Base-by-base conservation (phyloP, 2,113 vertebrate genomes). In the Catagonus wagneri region DNA sequence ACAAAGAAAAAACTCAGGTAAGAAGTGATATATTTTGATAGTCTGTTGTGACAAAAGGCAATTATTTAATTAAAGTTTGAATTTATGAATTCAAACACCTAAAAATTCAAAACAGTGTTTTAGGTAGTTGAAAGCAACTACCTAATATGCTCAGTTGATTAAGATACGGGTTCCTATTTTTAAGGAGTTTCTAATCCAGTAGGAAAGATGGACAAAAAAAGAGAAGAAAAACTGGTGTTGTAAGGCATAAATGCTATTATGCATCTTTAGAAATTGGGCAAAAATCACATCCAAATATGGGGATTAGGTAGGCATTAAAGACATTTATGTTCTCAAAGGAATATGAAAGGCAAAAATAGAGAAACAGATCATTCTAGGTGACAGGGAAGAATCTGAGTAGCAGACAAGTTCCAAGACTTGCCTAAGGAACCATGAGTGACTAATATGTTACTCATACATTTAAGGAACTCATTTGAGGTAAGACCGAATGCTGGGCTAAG, bases 1-100 rank as follows among this genome's bases (percentile, higher is more conserved):
- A 99, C 99, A 98, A 99, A 99, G 98, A 99, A 99, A 98, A 99
- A 99, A 98, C 99, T 99, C 98, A 98, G 99, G 99, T 99, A 95
- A 88, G 86, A 61, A 88, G 14, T 74, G 25, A 12, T 50, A 44
- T 8, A 1, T 79, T 85, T 89, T 90, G 11, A 44, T 65, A 63
- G 11, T 90, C 39, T 83, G 8, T 74, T 95, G 5, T 84, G 13
- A 65, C 61, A 81, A 2, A 90, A 72, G 61, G 11, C 27, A 78
- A 84, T 60, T 76, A 86, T 92, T 96, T 58, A 58, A 3, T 83
- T 89, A 52, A 94, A 93, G 32, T 36, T 36, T 71, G 32, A 61
- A 27, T 58, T 85, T 94, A 68, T 60, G 34, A 74, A 89, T 88
- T 89, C 32, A 89, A 0, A 56, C 50, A 78, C 63, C 79, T 95